Percentiles rank a stretch among this genome's conserved stretches.
These are phyloP conservation scores for Mellivora capensis DNA, from an alignment of 2,113 vertebrate species.

Conservation along the genomic window DNA sequence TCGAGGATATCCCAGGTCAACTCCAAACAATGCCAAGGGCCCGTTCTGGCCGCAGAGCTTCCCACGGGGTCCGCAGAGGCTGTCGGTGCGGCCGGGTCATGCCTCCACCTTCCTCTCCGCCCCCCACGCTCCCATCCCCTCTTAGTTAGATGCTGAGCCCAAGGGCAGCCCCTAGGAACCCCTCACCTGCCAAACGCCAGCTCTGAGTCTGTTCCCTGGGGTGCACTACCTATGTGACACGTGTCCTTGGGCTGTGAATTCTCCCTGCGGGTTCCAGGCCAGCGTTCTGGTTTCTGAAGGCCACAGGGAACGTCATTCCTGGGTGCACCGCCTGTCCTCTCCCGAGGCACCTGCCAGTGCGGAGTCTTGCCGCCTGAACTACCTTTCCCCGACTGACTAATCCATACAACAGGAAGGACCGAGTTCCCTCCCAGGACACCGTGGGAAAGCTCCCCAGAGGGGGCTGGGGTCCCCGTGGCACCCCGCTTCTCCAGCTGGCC, in stretches of 20 bases:
- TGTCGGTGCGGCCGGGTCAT: fast-evolving
- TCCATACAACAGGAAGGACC: neutral
- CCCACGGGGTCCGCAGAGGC: fast-evolving
- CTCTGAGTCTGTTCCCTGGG: neutral
- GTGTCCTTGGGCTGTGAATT: neutral
- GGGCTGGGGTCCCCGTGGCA: neutral
- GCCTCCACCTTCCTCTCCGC: neutral
- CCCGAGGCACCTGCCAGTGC: neutral
- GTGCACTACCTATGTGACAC: neutral
- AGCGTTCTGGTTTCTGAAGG: neutral
- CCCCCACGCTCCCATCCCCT: neutral
- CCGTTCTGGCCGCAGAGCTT: neutral
- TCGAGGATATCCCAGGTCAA: neutral
- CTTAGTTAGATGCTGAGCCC: neutral
- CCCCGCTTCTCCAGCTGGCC: neutral
- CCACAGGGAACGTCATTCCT: neutral
- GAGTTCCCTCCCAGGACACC: neutral
- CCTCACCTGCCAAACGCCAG: neutral
- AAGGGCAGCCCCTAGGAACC: neutral
- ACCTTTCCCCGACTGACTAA: neutral
- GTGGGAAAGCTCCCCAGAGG: neutral
- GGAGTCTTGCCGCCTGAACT: no score
- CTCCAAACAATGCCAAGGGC: neutral
- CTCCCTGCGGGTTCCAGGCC: neutral
- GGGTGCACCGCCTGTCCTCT: no score